A percentile compares a stretch with the other conserved stretches of the same genome.
phyloP scores from a whole-genome alignment of 2,888 invertebrate genomes.

The Chaitophorus viminalis region DNA sequence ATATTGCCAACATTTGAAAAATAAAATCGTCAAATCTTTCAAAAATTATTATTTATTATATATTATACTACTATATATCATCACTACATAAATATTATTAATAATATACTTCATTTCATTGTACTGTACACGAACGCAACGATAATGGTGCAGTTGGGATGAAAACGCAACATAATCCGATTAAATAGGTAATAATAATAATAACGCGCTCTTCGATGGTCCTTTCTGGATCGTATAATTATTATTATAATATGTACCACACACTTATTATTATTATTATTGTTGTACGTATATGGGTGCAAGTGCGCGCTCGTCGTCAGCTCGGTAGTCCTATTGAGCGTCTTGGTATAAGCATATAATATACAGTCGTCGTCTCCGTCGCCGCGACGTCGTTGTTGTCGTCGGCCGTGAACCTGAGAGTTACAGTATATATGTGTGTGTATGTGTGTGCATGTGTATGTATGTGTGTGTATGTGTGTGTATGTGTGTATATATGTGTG shows the following conservation, averaged over 20 bases:
- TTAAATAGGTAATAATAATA: background rate
- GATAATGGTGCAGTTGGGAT: too few relatives aligned
- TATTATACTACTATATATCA: too few relatives aligned
- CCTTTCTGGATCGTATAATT: background rate
- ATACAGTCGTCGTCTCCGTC: constrained; percentile 8
- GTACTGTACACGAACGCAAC: too few relatives aligned
- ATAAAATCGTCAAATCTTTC: too few relatives aligned
- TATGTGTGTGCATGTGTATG: too few relatives aligned
- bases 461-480: too few relatives aligned
- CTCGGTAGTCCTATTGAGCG: background rate
- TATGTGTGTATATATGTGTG: too few relatives aligned
- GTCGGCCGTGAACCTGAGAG: constrained; percentile 58
- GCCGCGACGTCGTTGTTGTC: constrained; percentile 21
- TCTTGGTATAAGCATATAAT: background rate
- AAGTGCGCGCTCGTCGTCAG: background rate
- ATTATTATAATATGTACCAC: background rate
- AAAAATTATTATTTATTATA: too few relatives aligned
- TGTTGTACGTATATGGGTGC: background rate
- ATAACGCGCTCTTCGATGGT: background rate
- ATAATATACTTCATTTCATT: too few relatives aligned
- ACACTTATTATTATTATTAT: background rate
- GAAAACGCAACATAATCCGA: background rate
- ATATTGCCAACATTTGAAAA: too few relatives aligned
- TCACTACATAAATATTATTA: too few relatives aligned
- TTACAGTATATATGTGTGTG: constrained; percentile 1